Percentiles rank a stretch among this genome's conserved stretches.
Conservation (phyloP, 2,888 invertebrate genomes). For the Hofmannophila pseudospretella region DNA sequence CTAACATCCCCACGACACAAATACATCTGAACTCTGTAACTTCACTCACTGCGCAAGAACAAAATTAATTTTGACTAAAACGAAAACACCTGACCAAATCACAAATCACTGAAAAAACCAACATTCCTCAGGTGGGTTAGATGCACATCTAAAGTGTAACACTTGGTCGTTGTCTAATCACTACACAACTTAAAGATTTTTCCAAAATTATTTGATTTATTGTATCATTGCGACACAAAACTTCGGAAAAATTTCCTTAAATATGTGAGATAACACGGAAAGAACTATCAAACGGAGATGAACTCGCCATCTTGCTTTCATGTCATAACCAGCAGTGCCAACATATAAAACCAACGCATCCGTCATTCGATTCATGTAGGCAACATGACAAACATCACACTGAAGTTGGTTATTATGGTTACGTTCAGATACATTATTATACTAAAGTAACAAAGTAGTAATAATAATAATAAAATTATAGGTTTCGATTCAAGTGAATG, state of each 20-base stretch:
- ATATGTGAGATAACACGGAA: constrained; percentile 61
- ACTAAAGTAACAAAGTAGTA: constrained; percentile 18
- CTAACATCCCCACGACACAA: constrained; percentile 73
- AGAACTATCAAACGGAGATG: constrained; percentile 72
- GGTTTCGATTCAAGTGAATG: no score
- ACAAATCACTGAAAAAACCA: constrained; percentile 80
- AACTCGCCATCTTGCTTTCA: constrained; percentile 77
- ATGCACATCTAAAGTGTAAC: constrained; percentile 52
- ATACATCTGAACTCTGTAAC: constrained; percentile 71
- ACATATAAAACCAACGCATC: constrained; percentile 36
- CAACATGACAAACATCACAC: constrained; percentile 34
- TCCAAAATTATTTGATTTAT: constrained; percentile 38
- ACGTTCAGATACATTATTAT: no score
- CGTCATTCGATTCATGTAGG: constrained; percentile 34
- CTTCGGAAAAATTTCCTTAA: constrained; percentile 59
- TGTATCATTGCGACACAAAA: constrained; percentile 52
- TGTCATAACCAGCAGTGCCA: constrained; percentile 59
- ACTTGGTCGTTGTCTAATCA: constrained; percentile 43
- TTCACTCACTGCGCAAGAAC: constrained; percentile 77
- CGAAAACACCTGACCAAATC: constrained; percentile 79
- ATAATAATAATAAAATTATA: constrained; percentile 14
- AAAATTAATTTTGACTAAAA: constrained; percentile 71
- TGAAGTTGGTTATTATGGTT: constrained; percentile 37
- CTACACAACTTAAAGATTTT: constrained; percentile 41
- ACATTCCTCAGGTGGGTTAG: constrained; percentile 82